Evolutionary conservation across 2,113 vertebrate genomes (phyloP), one percentile per base, ranked within the genome.

Genomic region (Menura novaehollandiae): DNA sequence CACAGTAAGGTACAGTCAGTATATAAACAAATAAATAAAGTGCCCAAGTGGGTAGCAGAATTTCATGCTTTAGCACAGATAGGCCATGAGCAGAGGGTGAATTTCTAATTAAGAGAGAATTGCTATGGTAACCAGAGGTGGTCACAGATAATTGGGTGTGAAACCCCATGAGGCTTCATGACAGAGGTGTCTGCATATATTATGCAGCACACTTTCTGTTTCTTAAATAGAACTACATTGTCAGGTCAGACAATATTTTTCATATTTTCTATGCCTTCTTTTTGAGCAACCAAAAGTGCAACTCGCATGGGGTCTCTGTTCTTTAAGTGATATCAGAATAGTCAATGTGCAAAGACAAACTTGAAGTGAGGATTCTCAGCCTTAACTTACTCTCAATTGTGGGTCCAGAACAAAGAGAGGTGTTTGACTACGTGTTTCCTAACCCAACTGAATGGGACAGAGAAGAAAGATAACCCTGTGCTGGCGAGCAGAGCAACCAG

Each of bases 61-160:
- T 80, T 86, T 63, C 59, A 72, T 60, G 79, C 69, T 87, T 85
- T 67, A 81, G 83, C 58, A 87, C 64, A 89, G 91, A 91, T 52
- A 77, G 93, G 71, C 88, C 93, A 91, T 20, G n/a, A 95, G 41
- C 73, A 88, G 74, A 90, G 80, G 86, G 77, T 82, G 77, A 95
- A 80, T 85, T 90, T 93, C 91, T 96, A 95, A 96, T 97, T 89
- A 89, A 85, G 84, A 97, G 46, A 68, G 43, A 92, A 97, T 96
- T 94, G 83, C 95, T 91, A 93, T 96, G 95, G 95, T 87, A 97
- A 97, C 93, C 86, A 93, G 95, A 92, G 86, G 88, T 96, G 94
- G 83, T 95, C 93, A 96, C 79, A 92, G 85, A 78, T 87, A 97
- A 96, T 89, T 84, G 85, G 52, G 94, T 87, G 82, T 96, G 74